A percentile compares a stretch with the other conserved stretches of the same genome.
These are phyloP conservation scores for Notarius lentiginosus DNA, from an alignment of 2,113 vertebrate genomes.

Conservation along the genomic window DNA sequence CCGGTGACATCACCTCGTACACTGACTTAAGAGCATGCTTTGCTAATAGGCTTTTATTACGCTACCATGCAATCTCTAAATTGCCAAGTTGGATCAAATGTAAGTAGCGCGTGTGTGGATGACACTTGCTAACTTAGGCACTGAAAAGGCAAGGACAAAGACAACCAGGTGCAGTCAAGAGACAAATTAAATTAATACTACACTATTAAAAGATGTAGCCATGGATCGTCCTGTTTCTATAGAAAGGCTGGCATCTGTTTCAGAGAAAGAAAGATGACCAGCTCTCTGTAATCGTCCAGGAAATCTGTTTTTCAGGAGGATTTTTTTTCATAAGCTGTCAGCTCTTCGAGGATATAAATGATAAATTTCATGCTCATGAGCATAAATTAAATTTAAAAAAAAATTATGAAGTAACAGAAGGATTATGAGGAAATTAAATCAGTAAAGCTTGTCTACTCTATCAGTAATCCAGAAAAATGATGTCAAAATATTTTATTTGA, in stretches of 20 bases:
- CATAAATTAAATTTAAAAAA: slow-evolving; percentile 25
- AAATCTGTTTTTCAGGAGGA: slow-evolving; percentile 12
- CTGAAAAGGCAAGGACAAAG: slow-evolving; percentile 27
- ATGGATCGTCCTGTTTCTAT: slow-evolving; percentile 36
- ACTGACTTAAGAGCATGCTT: slow-evolving; percentile 35
- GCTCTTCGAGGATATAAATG: slow-evolving; percentile 3
- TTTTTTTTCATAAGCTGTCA: slow-evolving; percentile 34
- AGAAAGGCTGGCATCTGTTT: slow-evolving; percentile 22
- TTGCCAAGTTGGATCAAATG: slow-evolving; percentile 47
- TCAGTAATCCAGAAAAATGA: slow-evolving; percentile 24
- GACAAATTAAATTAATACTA: slow-evolving; percentile 43
- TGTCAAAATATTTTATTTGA: slow-evolving; percentile 9
- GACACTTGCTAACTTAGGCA: slow-evolving; percentile 26
- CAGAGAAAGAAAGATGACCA: slow-evolving; percentile 33
- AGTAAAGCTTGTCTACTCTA: slow-evolving; percentile 11
- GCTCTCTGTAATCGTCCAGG: slow-evolving; percentile 8
- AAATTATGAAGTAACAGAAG: slow-evolving; percentile 31
- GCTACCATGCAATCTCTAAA: slow-evolving; percentile 41
- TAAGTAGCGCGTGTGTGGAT: slow-evolving; percentile 46
- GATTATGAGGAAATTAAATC: slow-evolving; percentile 27
- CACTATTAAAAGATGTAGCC: slow-evolving; percentile 42
- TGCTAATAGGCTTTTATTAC: slow-evolving; percentile 54
- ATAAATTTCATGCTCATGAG: slow-evolving; percentile 31
- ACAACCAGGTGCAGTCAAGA: slow-evolving; percentile 30
- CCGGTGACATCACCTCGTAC: slow-evolving; percentile 64